These are phyloP conservation scores for Bubo scandiacus DNA, from an alignment of 2,113 vertebrate species.

Conservation along the genomic window DNA sequence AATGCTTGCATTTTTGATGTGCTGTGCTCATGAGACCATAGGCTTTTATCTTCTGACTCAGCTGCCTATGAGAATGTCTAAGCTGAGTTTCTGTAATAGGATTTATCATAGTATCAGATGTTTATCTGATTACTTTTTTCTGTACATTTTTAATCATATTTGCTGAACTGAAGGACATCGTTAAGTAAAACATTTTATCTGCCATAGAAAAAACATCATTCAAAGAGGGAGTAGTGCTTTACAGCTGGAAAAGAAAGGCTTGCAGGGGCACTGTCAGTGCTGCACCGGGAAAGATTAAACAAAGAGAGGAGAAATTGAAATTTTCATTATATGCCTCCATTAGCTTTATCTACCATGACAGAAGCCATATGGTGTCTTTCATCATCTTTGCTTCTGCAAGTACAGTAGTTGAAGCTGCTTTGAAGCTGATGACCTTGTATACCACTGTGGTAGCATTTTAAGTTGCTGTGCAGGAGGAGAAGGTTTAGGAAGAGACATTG, in stretches of 20 bases:
- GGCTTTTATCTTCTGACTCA: slow-evolving; percentile 49
- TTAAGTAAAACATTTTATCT: slow-evolving; percentile 53
- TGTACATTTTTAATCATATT: slow-evolving; percentile 30
- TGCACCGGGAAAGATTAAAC: slow-evolving; percentile 24
- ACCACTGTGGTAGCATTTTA: slow-evolving; percentile 51
- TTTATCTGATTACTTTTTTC: slow-evolving; percentile 40
- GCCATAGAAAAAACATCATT: background rate
- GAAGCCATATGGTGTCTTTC: slow-evolving; percentile 63
- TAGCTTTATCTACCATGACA: slow-evolving; percentile 59
- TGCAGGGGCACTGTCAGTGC: background rate
- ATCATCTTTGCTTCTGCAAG: slow-evolving; percentile 54
- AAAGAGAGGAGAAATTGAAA: slow-evolving; percentile 30
- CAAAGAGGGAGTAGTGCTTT: background rate
- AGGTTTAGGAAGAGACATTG: slow-evolving; percentile 47
- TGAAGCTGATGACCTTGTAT: slow-evolving; percentile 64
- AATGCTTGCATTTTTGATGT: slow-evolving; percentile 51
- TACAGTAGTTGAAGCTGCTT: slow-evolving; percentile 61
- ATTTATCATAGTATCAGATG: slow-evolving; percentile 36
- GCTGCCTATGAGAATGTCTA: slow-evolving; percentile 11
- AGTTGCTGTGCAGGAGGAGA: slow-evolving; percentile 40
- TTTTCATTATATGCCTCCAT: slow-evolving; percentile 44
- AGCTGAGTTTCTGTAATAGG: slow-evolving; percentile 23
- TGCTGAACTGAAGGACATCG: background rate
- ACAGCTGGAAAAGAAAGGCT: background rate
- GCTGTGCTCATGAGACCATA: background rate